Base-by-base conservation (phyloP, 2,113 vertebrate genomes). In the Chaetodon trifascialis region DNA sequence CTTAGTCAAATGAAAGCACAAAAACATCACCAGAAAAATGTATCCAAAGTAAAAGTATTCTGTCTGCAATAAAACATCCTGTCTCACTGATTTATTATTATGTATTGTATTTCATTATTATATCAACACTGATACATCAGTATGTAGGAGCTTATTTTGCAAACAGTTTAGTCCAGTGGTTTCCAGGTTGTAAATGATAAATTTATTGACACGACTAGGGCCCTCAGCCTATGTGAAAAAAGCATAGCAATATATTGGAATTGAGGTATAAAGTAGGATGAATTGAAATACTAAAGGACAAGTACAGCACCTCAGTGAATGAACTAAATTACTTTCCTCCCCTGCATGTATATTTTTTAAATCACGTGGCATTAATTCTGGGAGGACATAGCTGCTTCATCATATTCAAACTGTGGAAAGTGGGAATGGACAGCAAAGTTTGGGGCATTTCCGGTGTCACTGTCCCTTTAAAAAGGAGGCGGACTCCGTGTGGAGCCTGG, bases 381-480 rank as follows among this genome's bases (percentile, higher is more conserved):
- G 10, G 3, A 17, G 52, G 21, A 11, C 23, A 56, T 58, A n/a
- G 54, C 7, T 16, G 2, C 8, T 58, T 34, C 25, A 16, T 34
- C 5, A 58, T 30, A 15, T 16, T 51, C 16, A 51, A 6, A 19
- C 38, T n/a, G 60, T 3, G 52, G 11, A 11, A 21, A 14, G 2
- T 11, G 25, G 19, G 10, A 5, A 6, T 23, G 6, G 11, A 4
- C 17, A 10, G 44, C 30, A 30, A 47, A 56, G 44, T 75, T 17
- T 7, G n/a, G 17, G 16, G 30, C 30, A 30, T 30, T 30, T 30
- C 30, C 3, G 30, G 30, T 30, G 30, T 30, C 30, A 54, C 55
- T 76, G 54, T 73, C 60, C 6, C 60, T 85, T 85, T 81, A 85
- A 85, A 23, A 68, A 68, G 16, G 4, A 76, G 60, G 62, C 78